Evolutionary conservation across 2,113 vertebrate species (phyloP).

Genomic region (Echinops telfairi): DNA sequence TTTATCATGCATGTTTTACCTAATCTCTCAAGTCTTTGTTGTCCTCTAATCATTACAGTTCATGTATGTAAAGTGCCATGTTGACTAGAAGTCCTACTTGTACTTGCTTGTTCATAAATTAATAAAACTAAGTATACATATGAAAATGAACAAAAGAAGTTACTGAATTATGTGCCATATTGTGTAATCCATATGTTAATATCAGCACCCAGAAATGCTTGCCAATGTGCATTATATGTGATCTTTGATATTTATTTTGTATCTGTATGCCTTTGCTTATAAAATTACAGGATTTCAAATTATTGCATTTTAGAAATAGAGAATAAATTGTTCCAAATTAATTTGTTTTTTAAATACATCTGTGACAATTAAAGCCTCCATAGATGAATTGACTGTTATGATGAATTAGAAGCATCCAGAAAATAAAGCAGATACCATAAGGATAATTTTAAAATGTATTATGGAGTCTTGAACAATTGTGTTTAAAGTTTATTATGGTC

Average conservation of each 20-base stretch:
- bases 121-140: neutral
- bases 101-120: neutral
- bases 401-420: slow-evolving; percentile 7
- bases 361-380: too few species aligned
- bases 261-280: neutral
- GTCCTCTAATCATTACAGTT: too few species aligned
- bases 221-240: neutral
- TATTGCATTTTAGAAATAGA: too few species aligned
- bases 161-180: neutral
- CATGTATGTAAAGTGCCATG: too few species aligned
- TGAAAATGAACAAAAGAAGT: neutral
- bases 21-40: too few species aligned
- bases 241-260: neutral
- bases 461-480: neutral
- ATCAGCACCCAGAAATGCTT: neutral
- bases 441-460: neutral
- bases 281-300: too few species aligned
- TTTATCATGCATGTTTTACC: too few species aligned
- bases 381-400: neutral
- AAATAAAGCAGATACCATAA: neutral
- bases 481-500: neutral
- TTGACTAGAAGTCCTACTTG: too few species aligned
- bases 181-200: neutral
- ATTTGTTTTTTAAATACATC: too few species aligned
- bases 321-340: too few species aligned